Percentiles rank a stretch among this genome's conserved stretches.
Evolutionary conservation across 2,113 vertebrate genomes (phyloP).

Genomic region (Lagopus muta): DNA sequence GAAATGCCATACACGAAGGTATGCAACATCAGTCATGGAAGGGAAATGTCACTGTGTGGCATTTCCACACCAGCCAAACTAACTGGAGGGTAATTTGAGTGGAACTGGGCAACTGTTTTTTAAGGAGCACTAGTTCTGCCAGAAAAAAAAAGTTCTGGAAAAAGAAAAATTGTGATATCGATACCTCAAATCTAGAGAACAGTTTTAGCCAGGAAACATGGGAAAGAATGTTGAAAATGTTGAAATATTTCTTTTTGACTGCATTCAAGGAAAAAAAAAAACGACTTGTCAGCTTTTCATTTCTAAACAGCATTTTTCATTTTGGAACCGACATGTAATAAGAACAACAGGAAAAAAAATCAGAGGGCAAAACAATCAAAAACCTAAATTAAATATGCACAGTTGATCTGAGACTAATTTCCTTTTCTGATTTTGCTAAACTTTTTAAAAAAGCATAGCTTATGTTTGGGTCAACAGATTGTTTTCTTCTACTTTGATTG

Average conservation of each 20-base stretch:
- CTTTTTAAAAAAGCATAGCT: neutral
- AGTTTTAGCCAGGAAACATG: constrained; percentile 9
- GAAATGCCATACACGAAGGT: constrained; percentile 56
- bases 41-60: constrained; percentile 64
- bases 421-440: neutral
- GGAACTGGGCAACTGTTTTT: constrained; percentile 7
- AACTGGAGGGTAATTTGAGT: constrained; percentile 49
- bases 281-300: neutral
- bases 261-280: constrained; percentile 19
- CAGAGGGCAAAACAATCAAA: neutral
- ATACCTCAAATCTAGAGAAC: constrained; percentile 26
- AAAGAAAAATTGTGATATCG: constrained; percentile 31
- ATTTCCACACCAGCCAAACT: constrained; percentile 58
- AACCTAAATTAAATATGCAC: neutral
- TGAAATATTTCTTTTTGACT: neutral
- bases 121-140: constrained; percentile 2
- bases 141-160: constrained; percentile 1
- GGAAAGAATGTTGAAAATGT: constrained; percentile 46
- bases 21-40: constrained; percentile 61
- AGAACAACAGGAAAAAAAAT: neutral
- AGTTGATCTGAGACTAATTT: neutral
- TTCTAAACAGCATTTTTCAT: constrained; percentile 40
- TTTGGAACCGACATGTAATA: neutral
- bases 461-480: neutral
- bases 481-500: neutral